phyloP scores from a whole-genome alignment of 2,113 vertebrate genomes.

The Marmota flaviventris region DNA sequence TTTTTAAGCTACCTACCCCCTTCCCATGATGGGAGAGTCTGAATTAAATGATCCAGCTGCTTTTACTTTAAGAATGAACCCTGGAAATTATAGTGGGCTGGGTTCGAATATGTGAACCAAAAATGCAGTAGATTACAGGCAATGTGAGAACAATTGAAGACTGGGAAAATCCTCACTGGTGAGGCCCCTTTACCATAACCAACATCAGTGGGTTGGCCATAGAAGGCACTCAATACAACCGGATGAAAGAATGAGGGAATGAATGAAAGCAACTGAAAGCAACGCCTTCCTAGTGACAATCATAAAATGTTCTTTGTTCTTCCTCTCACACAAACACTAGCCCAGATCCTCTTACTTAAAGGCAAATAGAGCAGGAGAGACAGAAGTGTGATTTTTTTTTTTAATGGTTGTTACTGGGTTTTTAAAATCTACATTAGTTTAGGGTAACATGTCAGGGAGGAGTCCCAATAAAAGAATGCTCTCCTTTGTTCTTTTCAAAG shows the following conservation, averaged over 20 bases:
- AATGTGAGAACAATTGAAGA: background rate
- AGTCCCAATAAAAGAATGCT: background rate
- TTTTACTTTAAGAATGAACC: background rate
- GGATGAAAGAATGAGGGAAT: background rate
- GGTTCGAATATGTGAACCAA: background rate
- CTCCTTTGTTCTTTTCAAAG: background rate
- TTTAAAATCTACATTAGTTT: background rate
- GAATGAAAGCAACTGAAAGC: background rate
- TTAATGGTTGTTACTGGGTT: background rate
- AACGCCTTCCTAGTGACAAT: background rate
- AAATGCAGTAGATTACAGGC: background rate
- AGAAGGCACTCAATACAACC: background rate
- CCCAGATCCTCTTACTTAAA: background rate
- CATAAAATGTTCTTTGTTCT: constrained; percentile 37
- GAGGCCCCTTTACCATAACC: background rate
- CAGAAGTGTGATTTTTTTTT: background rate
- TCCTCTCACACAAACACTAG: background rate
- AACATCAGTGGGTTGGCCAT: background rate
- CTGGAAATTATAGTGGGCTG: background rate
- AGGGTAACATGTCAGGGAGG: background rate
- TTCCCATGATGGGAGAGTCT: background rate
- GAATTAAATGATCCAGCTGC: background rate
- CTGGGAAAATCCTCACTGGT: no score
- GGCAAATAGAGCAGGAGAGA: background rate
- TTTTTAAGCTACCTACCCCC: background rate